These are phyloP conservation scores for Mya arenaria DNA, from an alignment of 1,140 invertebrate species.

Conservation along the genomic window DNA sequence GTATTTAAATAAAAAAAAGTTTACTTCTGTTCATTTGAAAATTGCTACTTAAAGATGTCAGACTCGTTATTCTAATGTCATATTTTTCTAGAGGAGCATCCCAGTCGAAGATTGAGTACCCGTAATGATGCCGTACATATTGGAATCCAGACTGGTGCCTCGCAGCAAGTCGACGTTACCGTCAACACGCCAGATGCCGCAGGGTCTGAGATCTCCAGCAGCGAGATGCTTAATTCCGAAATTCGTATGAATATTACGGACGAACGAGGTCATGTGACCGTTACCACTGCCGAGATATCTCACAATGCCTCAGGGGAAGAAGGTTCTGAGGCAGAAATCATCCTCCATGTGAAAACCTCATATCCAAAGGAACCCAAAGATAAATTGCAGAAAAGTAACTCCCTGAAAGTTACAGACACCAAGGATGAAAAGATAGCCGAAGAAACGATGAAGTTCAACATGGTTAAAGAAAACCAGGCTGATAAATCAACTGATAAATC, in stretches of 20 bases:
- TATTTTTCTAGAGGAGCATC: too few species aligned
- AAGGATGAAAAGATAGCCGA: slow-evolving; percentile 15
- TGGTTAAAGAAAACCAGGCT: neutral
- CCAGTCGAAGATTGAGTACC: too few species aligned
- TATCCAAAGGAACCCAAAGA: neutral
- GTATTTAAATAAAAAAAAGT: too few species aligned
- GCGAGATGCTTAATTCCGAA: slow-evolving; percentile 5
- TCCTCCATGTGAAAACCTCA: slow-evolving; percentile 42
- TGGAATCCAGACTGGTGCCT: slow-evolving; percentile 34
- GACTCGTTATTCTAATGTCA: too few species aligned
- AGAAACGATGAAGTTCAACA: neutral
- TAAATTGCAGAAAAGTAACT: too few species aligned
- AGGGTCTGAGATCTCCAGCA: neutral
- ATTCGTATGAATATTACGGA: slow-evolving; percentile 40
- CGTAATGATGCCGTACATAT: slow-evolving; percentile 3
- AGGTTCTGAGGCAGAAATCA: slow-evolving; percentile 33
- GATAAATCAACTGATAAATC: neutral
- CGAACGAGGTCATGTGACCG: slow-evolving; percentile 9
- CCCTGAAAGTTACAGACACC: too few species aligned
- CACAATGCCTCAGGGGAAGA: slow-evolving; percentile 25
- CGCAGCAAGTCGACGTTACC: slow-evolving; percentile 41
- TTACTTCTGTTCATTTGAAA: too few species aligned
- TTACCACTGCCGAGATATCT: slow-evolving; percentile 38
- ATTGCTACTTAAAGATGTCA: too few species aligned
- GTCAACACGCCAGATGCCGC: slow-evolving; percentile 31